These are phyloP conservation scores for Cristatella mucedo DNA, from an alignment of 2,888 invertebrate species.

Conservation along the genomic window DNA sequence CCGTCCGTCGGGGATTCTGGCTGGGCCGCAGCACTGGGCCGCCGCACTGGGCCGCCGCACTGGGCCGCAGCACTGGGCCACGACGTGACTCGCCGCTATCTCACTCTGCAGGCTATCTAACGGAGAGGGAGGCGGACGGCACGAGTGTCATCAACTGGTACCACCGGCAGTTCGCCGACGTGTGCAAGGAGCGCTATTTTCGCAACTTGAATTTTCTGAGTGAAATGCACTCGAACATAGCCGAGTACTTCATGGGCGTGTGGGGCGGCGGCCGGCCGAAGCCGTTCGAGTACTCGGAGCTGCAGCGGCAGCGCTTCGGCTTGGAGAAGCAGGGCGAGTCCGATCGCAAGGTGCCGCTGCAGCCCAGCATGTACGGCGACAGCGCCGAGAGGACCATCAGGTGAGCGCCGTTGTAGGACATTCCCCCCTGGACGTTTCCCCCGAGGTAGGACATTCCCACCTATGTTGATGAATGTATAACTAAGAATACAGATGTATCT, in stretches of 20 bases:
- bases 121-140: slow-evolving; percentile 90
- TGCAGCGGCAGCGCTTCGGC: slow-evolving; percentile 63
- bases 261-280: slow-evolving; percentile 87
- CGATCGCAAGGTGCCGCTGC: slow-evolving; percentile 73
- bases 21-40: too few relatives aligned
- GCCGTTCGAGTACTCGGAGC: slow-evolving; percentile 90
- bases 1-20: too few relatives aligned
- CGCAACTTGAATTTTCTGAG: slow-evolving; percentile 90
- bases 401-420: too few relatives aligned
- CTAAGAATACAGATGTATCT: too few relatives aligned
- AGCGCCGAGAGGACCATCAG: too few relatives aligned
- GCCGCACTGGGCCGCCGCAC: too few relatives aligned
- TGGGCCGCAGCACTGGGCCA: too few relatives aligned
- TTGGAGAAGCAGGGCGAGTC: slow-evolving; percentile 48
- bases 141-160: slow-evolving; percentile 98
- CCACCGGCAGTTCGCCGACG: slow-evolving; percentile 67
- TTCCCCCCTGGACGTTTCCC: too few relatives aligned
- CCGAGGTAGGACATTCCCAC: too few relatives aligned
- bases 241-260: slow-evolving; percentile 85
- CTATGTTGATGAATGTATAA: too few relatives aligned
- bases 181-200: slow-evolving; percentile 85
- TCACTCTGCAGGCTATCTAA: slow-evolving; percentile 69
- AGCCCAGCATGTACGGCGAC: slow-evolving; percentile 74
- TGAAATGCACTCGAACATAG: slow-evolving; percentile 91
- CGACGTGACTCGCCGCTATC: too few relatives aligned